Evolutionary conservation across 2,113 vertebrate genomes (phyloP).

Genomic region (Corythornis madagascariensis): DNA sequence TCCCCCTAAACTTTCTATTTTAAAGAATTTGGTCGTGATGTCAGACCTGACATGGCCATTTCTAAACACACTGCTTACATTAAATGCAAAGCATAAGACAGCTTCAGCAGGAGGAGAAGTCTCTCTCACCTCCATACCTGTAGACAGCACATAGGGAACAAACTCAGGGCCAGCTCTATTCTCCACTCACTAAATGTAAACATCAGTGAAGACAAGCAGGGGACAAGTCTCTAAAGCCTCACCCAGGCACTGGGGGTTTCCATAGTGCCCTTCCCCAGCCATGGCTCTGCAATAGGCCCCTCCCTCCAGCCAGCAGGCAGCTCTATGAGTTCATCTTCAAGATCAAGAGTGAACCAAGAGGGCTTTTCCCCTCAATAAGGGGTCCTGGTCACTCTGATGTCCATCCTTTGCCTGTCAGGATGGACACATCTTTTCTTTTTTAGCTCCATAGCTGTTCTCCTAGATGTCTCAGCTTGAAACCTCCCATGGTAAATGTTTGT

Average conservation of each 20-base stretch:
- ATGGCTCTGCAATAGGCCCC: neutral
- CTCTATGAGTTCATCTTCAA: neutral
- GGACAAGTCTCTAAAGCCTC: neutral
- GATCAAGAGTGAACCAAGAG: neutral
- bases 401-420: neutral
- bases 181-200: neutral
- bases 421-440: neutral
- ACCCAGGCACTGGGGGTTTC: neutral
- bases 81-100: neutral
- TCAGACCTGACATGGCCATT: constrained; percentile 48
- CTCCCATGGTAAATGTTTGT: neutral
- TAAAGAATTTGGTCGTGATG: constrained; percentile 43
- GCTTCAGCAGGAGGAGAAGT: neutral
- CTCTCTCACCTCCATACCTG: neutral
- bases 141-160: neutral
- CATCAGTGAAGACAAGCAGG: neutral
- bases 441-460: neutral
- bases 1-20: constrained; percentile 29
- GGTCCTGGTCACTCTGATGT: neutral
- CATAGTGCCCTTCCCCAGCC: neutral
- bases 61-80: constrained; percentile 23
- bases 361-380: neutral
- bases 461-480: neutral
- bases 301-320: neutral
- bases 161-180: neutral